Evolutionary conservation across 1,140 invertebrate species (phyloP).

Genomic region (Caenorhabditis brenneri): DNA sequence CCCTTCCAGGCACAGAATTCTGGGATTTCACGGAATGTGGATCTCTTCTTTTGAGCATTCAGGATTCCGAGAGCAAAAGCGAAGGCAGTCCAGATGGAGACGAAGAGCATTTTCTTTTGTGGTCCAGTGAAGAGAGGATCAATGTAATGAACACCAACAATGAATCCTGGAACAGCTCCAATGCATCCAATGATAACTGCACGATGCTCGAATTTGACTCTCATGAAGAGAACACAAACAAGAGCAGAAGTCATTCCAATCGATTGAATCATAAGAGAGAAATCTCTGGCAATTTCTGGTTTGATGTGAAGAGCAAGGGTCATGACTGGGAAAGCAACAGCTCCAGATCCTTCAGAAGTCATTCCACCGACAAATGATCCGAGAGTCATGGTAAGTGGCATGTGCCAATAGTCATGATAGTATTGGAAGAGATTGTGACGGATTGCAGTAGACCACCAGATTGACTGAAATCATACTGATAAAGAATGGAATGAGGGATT

Average conservation of each 20-base stretch:
- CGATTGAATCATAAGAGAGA: conserved; percentile 67
- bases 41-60: conserved; percentile 63
- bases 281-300: conserved; percentile 64
- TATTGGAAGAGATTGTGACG: conserved; percentile 60
- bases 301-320: conserved; percentile 62
- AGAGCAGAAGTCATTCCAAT: conserved; percentile 63
- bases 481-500: neutral
- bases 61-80: conserved; percentile 63
- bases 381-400: conserved; percentile 64
- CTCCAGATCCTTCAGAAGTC: conserved; percentile 61
- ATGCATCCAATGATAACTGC: conserved; percentile 62
- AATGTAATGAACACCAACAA: conserved; percentile 61
- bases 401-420: conserved; percentile 56
- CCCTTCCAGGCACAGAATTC: conserved; percentile 60
- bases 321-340: conserved; percentile 69
- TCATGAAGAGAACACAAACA: conserved; percentile 65
- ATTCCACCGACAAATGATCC: conserved; percentile 60
- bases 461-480: neutral
- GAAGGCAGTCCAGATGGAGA: conserved; percentile 69
- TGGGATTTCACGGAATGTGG: conserved; percentile 60
- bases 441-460: conserved; percentile 64
- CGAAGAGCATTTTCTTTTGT: conserved; percentile 68
- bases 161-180: conserved; percentile 61
- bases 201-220: conserved; percentile 61
- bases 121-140: conserved; percentile 53